phyloP scores from a whole-genome alignment of 2,888 invertebrate genomes.

The Nomada goodeniana region DNA sequence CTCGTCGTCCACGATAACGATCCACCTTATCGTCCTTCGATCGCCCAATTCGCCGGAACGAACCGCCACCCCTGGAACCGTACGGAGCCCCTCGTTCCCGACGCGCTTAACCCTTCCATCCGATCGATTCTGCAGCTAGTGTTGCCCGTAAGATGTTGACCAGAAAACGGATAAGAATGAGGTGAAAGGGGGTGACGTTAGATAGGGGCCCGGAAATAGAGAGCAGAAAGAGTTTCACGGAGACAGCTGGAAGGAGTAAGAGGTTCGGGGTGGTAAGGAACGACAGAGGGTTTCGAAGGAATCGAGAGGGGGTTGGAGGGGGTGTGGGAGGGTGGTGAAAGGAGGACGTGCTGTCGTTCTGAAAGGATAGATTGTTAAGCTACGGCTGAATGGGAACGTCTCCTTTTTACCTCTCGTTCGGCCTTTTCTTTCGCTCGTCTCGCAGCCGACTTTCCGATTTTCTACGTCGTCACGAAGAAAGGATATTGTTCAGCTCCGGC shows the following conservation, averaged over 20 bases:
- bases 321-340: conserved; percentile 16
- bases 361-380: conserved; percentile 81
- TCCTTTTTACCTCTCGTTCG: conserved; percentile 75
- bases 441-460: conserved; percentile 79
- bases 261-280: conserved; percentile 30
- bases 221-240: conserved; percentile 22
- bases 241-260: conserved; percentile 2
- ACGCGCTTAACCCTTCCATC: conserved; percentile 63
- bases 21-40: conserved; percentile 37
- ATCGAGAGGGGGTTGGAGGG: conserved; percentile 27
- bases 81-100: conserved; percentile 52
- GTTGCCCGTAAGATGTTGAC: neutral
- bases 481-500: conserved; percentile 77
- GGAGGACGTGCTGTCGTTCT: conserved; percentile 72
- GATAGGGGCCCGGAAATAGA: conserved; percentile 34
- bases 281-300: conserved; percentile 47
- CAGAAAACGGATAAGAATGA: conserved; percentile 43
- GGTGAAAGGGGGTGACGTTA: conserved; percentile 38
- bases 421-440: conserved; percentile 74
- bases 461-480: conserved; percentile 78
- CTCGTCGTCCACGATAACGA: neutral
- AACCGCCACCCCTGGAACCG: neutral
- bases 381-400: conserved; percentile 77
- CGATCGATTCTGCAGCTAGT: conserved; percentile 49
- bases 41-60: conserved; percentile 47